Evolutionary conservation across 2,797 vertebrate genomes (phyloP).

Genomic region (Chanos chanos): DNA sequence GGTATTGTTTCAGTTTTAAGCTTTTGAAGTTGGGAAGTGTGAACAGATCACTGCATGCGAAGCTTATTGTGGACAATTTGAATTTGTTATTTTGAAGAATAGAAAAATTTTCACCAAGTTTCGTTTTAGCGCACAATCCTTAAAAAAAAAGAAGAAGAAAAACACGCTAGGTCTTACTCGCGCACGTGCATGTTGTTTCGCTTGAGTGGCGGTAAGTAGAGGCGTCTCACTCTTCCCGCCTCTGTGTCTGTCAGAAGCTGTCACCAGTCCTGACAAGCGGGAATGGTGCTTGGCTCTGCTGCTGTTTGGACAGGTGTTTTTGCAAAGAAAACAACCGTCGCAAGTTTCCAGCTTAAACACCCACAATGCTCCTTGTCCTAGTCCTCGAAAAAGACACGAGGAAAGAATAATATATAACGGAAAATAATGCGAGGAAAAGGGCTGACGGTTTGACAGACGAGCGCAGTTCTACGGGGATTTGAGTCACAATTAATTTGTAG

Average conservation of each 20-base stretch:
- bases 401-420: conserved; percentile 60
- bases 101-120: conserved; percentile 10
- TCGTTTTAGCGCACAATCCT: conserved; percentile 43
- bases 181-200: conserved; percentile 61
- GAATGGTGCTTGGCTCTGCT: conserved; percentile 68
- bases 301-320: conserved; percentile 81
- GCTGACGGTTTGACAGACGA: conserved; percentile 61
- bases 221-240: conserved; percentile 20
- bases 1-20: too few species aligned
- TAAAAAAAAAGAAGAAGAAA: not conserved
- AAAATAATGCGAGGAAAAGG: conserved; percentile 50
- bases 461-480: conserved; percentile 49
- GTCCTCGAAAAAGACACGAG: conserved; percentile 53
- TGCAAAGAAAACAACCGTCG: conserved; percentile 71
- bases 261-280: conserved; percentile 67
- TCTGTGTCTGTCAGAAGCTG: conserved; percentile 65
- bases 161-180: not conserved
- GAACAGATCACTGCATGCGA: too few species aligned
- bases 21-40: too few species aligned
- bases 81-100: too few species aligned
- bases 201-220: conserved; percentile 60
- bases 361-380: conserved; percentile 46
- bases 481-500: conserved; percentile 55
- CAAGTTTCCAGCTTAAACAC: conserved; percentile 59
- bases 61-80: too few species aligned